Evolutionary conservation across 2,888 invertebrate genomes (phyloP), one percentile per base, ranked within the genome.

Genomic region (Agrotis segetum): DNA sequence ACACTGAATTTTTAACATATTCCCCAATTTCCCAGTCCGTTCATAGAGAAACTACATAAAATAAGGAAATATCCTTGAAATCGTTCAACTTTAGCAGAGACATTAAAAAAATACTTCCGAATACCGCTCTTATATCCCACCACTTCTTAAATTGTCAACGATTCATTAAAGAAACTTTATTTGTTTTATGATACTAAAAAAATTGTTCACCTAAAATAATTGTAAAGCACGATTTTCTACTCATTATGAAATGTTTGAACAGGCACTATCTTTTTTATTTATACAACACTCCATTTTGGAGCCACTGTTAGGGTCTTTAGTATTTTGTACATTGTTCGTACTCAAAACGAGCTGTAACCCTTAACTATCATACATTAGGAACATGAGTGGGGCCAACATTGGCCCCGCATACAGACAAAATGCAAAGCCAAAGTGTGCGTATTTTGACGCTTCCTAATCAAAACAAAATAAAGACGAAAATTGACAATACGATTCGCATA

Each of bases 171-270:
- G 65, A 75, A 74, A 65, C 50, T 77, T 68, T 29, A 52, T 68
- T 69, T 79, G 56, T 62, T 49, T 62, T 52, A 71, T 71, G 63
- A 67, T 64, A 70, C 71, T 72, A 68, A 56, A 64, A 74, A 82
- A 67, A 61, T 63, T 68, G 79, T 82, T 82, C 70, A 84, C 64
- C 75, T 81, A 76, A 77, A 71, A 79, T 70, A 71, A 79, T 70
- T 77, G 65, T 74, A 77, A 85, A 85, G 77, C 81, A 79, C 68
- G 67, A 67, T 70, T 80, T 82, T 73, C 83, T 82, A 85, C 67
- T 66, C 73, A 86, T 71, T 86, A 86, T 85, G 85, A 82, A 85
- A 82, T 84, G 80, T 85, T 85, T 71, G 44, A 76, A 85, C 73
- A 85, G 85, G 85, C 85, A 85, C 85, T 72, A 75, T 69, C 73